Base-by-base conservation (phyloP, 2,113 vertebrate species). In the Carettochelys insculpta region DNA sequence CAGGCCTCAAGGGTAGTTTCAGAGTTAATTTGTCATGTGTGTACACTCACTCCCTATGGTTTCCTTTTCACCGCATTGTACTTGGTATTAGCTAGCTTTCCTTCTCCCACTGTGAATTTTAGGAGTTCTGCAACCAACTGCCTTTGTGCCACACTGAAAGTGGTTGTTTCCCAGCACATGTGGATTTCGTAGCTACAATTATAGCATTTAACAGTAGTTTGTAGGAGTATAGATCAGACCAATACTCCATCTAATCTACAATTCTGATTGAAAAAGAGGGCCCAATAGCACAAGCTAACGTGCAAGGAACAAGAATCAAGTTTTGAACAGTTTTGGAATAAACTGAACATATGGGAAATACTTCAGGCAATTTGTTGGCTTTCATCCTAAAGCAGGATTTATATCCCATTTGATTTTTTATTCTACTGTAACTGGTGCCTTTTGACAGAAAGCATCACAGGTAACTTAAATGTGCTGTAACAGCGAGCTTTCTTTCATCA, bases 301-400 rank as follows among this genome's bases (percentile, higher is more conserved):
- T 84, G 8, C 48, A 85, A 78, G 48, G 76, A 61, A 61, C 6
- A 41, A 25, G 58, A 78, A 92, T 88, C 77, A 53, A 24, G 10
- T 75, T 89, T 29, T 24, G 24, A 61, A 20, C 38, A 80, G 19
- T 90, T 38, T 87, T 78, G 50, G 80, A 83, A 92, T 88, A 43
- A 2, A 34, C 65, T 38, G 34, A 53, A 73, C 84, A 75, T 0
- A 0, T 22, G 75, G 43, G 13, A 87, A 31, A 6, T 89, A 27
- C 34, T 58, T 25, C n/a, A n/a, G n/a, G 51, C 47, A 80, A 27
- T 80, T 82, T 20, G 8, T 80, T 87, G 83, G 52, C 48, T 92
- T 94, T 56, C 14, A 71, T 87, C 71, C 80, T 85, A 82, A 92
- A 92, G n/a, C 16, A 77, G 52, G 71, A 82, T 80, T 93, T 94